Percentiles rank a stretch among this genome's conserved stretches.
Evolutionary conservation across 2,888 invertebrate species (phyloP).

Genomic region (Troilus luridus): DNA sequence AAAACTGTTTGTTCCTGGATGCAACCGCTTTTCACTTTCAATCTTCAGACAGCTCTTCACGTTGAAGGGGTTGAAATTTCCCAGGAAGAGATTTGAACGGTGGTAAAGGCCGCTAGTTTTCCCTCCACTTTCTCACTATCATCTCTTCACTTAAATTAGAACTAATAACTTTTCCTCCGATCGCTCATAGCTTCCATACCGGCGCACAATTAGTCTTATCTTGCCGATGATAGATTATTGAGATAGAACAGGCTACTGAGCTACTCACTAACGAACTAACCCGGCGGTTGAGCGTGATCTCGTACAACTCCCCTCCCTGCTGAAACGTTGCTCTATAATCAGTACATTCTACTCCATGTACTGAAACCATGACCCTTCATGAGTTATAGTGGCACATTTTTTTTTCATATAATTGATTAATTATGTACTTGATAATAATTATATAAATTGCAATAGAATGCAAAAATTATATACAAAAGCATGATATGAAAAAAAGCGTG

Average conservation of each 20-base stretch:
- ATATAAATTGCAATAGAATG: too few species aligned
- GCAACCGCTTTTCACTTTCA: background rate
- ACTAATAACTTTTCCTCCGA: background rate
- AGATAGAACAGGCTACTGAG: too few species aligned
- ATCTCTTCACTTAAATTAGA: background rate
- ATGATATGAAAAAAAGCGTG: background rate
- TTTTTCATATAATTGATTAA: too few species aligned
- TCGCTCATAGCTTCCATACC: background rate
- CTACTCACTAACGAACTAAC: too few species aligned
- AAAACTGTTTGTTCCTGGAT: background rate
- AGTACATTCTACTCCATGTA: too few species aligned
- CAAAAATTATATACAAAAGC: too few species aligned
- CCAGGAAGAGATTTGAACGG: constrained; percentile 43
- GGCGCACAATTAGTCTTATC: background rate
- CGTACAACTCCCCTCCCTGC: too few species aligned
- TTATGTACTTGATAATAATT: too few species aligned
- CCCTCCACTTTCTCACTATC: background rate
- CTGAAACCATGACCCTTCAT: too few species aligned
- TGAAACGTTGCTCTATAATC: too few species aligned
- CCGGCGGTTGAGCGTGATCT: too few species aligned
- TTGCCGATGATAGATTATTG: background rate
- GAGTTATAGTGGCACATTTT: too few species aligned
- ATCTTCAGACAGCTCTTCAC: background rate
- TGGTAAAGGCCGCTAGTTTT: background rate
- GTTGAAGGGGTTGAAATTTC: background rate